Percentiles rank a stretch among this genome's conserved stretches.
Evolutionary conservation across 1,140 invertebrate genomes (phyloP).

Genomic region (Ylistrum balloti): DNA sequence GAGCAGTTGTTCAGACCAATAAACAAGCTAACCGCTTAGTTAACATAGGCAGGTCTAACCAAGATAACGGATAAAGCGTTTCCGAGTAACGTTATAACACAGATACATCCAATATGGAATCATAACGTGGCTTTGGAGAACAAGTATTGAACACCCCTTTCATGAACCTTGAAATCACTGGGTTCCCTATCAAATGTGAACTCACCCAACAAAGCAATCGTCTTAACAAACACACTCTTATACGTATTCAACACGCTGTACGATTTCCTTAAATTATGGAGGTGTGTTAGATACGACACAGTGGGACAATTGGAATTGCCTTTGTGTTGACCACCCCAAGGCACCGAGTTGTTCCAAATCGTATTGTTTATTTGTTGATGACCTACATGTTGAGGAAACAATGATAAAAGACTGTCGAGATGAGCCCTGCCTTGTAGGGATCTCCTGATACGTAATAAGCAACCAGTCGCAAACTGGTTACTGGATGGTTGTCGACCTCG

Average conservation of each 20-base stretch:
- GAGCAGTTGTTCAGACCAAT: conserved; percentile 45
- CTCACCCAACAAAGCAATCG: conserved; percentile 42
- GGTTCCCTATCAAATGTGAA: too few relatives aligned
- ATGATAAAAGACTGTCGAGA: conserved; percentile 36
- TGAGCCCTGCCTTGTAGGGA: conserved; percentile 42
- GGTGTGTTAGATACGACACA: conserved; percentile 45
- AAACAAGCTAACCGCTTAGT: conserved; percentile 43
- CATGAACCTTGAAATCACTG: conserved; percentile 50
- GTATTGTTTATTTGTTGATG: conserved; percentile 53
- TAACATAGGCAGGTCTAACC: background rate
- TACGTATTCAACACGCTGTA: conserved; percentile 52
- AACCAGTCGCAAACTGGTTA: too few relatives aligned
- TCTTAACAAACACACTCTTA: conserved; percentile 33
- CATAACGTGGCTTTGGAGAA: conserved; percentile 38
- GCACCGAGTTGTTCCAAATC: conserved; percentile 49
- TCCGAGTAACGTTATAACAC: conserved; percentile 42
- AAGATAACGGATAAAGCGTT: conserved; percentile 45
- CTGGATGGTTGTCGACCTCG: too few relatives aligned
- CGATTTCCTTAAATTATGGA: conserved; percentile 21
- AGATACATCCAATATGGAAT: conserved; percentile 49
- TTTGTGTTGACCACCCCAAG: conserved; percentile 49
- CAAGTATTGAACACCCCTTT: conserved; percentile 51
- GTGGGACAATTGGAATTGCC: conserved; percentile 43
- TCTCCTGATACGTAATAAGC: background rate
- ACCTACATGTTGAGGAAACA: conserved; percentile 45